Base-by-base conservation (phyloP, 2,797 vertebrate species). In the Notolepis coatsorum region DNA sequence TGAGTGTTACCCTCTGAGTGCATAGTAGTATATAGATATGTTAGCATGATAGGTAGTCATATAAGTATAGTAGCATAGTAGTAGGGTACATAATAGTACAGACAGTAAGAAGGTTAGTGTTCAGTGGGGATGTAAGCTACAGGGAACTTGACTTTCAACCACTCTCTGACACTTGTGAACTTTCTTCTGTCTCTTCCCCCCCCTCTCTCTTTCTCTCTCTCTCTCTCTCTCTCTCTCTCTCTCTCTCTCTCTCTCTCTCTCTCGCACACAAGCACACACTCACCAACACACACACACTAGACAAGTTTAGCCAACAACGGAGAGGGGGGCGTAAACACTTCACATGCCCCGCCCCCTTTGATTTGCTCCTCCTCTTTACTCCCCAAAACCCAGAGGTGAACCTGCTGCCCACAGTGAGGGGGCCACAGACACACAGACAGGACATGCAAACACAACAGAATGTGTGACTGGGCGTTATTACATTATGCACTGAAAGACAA, bases 301-400 rank as follows among this genome's bases (percentile, higher is more conserved):
- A 41, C n/a, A 41, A 7, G 17, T 42, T 27, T 25, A 27, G 21
- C 47, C 54, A 37, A 51, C 62, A 75, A 58, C 65, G 33, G 39
- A 51, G 18, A 55, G 60, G 28, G 15, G 17, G 47, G 64, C 15
- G n/a, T 57, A 61, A 72, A 31, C 50, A 57, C 43, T 48, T 47
- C 15, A 75, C 66, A 64, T 42, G 45, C 49, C 55, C 82, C 79
- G 37, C 83, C 82, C 50, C 60, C 70, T 65, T 63, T 43, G 17
- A 71, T 45, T 27, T 62, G 35, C 50, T 61, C 83, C 61, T 1
- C 79, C 79, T 65, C 68, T 49, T 65, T 60, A 65, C 63, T 53
- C 60, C 86, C 84, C 75, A 72, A 79, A 88, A 89, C 83, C 87
- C 77, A 62, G 67, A 61, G 42, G 30, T 30, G 24, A 84, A 82